Evolutionary conservation across 2,113 vertebrate species (phyloP), one percentile per base, ranked within the genome.

Genomic region (Callorhinus ursinus): DNA sequence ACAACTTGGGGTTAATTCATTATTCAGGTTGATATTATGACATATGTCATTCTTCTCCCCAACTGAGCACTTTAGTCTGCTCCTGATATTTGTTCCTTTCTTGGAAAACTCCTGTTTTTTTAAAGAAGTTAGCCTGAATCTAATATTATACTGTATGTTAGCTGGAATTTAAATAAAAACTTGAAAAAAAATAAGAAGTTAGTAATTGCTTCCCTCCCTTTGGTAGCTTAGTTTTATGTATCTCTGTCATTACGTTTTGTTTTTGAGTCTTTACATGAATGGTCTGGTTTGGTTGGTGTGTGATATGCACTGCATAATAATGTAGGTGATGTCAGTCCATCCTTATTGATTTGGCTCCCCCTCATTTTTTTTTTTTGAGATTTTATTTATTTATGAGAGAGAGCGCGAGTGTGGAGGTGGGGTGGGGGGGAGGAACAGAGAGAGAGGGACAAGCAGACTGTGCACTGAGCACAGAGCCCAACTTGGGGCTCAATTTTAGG

Each of bases 371-470:
- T 67, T 65, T 31, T 89, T 65, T 31, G 7, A 46, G 71, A 53
- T 63, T 71, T 55, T 89, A 28, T 79, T 63, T 63, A 67, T 67
- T 69, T 69, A 36, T 69, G 67, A 14, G 16, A 69, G 67, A 36
- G 33, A 19, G 18, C 0, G 8, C 0, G 4, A n/a, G n/a, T 1
- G 1, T 4, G 65, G 46, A 2, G 18, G 19, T 57, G 55, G 55
- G 55, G 65, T 1, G 7, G 65, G 33, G 65, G 16, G 33, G 33
- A n/a, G 33, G 61, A 28, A 63, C 65, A n/a, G 65, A 69, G 65
- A 26, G 33, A 33, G 31, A n/a, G 65, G 33, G 65, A 69, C 14
- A 18, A n/a, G 33, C 65, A 67, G 63, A 33, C 18, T 36, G 16
- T 4, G 16, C 33, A 21, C 4, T 69, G 67, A 69, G 67, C 67